These are phyloP conservation scores for Myzus persicae DNA, from an alignment of 1,140 invertebrate genomes.

Conservation along the genomic window DNA sequence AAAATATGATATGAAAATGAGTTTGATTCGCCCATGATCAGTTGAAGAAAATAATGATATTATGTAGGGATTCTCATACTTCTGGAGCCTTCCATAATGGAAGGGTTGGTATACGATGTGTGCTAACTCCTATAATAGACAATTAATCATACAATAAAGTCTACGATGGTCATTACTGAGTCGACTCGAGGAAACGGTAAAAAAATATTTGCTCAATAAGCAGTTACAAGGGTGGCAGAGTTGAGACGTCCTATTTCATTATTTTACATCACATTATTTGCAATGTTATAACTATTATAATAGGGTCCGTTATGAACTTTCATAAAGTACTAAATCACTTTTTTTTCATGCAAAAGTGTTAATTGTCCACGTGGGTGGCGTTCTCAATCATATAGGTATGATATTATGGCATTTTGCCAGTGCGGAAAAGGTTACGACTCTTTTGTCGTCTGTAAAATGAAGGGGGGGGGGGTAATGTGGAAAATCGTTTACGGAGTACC, in stretches of 20 bases:
- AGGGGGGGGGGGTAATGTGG: background rate
- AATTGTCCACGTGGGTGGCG: background rate
- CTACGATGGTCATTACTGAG: too few species aligned
- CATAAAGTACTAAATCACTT: background rate
- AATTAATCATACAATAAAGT: too few species aligned
- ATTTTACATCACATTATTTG: background rate
- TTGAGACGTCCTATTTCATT: background rate
- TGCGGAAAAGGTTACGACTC: background rate
- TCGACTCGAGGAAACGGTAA: too few species aligned
- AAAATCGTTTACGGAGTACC: background rate
- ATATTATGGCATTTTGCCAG: background rate
- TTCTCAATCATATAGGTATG: background rate
- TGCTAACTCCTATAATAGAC: too few species aligned
- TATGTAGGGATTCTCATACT: too few species aligned
- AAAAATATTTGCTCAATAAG: too few species aligned
- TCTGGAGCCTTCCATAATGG: too few species aligned
- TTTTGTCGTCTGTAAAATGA: background rate
- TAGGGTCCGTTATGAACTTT: background rate
- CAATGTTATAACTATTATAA: background rate
- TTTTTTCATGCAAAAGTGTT: background rate
- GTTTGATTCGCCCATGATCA: too few species aligned
- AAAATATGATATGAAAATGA: too few species aligned
- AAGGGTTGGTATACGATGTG: too few species aligned
- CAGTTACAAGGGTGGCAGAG: background rate
- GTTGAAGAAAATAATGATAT: too few species aligned